Conservation (phyloP, 1,140 invertebrate genomes). For the Schlechtendalia chinensis region DNA sequence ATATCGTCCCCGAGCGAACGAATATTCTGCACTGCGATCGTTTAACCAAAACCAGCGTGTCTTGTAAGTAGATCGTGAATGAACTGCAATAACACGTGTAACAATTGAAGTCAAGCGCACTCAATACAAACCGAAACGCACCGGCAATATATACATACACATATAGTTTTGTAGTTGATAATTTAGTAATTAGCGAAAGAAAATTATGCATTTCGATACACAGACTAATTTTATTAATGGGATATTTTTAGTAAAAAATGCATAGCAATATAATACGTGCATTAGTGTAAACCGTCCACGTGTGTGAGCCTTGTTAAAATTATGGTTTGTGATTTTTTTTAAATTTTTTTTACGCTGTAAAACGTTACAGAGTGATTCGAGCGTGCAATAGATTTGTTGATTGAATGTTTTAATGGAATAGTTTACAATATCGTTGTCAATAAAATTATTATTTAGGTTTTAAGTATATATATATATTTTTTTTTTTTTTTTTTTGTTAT, state of each 20-base stretch:
- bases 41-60: too few species aligned
- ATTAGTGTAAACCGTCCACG: constrained; percentile 27
- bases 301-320: constrained; percentile 10
- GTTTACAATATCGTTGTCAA: constrained; percentile 28
- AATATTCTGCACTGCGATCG: too few species aligned
- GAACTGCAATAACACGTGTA: too few species aligned
- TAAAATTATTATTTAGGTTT: not conserved
- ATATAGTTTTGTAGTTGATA: not conserved
- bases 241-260: not conserved
- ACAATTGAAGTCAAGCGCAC: not conserved
- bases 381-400: constrained; percentile 30
- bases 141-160: not conserved
- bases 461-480: not conserved
- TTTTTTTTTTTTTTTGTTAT: constrained; percentile 31
- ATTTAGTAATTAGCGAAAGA: not conserved
- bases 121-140: not conserved
- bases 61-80: too few species aligned
- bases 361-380: constrained; percentile 1
- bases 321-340: constrained; percentile 7
- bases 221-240: not conserved
- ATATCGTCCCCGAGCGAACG: too few species aligned
- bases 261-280: constrained; percentile 4
- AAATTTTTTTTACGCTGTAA: not conserved
- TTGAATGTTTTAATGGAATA: constrained; percentile 8
- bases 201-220: not conserved